phyloP scores from a whole-genome alignment of 2,888 invertebrate genomes.

The Odontomyia ornata region DNA sequence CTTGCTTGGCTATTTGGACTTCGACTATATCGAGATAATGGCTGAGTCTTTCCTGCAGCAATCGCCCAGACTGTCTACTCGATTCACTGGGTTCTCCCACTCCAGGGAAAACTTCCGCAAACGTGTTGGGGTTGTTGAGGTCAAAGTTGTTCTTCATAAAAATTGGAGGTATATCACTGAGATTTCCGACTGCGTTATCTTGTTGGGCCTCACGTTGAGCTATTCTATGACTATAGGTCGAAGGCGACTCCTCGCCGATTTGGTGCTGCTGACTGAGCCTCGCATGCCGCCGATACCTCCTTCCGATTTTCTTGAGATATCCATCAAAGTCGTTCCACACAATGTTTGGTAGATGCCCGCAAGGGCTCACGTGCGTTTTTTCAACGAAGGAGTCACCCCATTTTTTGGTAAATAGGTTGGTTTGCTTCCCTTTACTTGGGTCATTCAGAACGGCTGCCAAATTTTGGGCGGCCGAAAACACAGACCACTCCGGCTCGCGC shows the following conservation, averaged over 20 bases:
- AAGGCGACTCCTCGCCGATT: slow-evolving; percentile 16
- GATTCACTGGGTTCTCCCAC: slow-evolving; percentile 63
- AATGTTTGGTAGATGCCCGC: slow-evolving; percentile 84
- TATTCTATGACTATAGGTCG: slow-evolving; percentile 63
- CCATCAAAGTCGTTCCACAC: slow-evolving; percentile 84
- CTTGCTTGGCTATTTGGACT: slow-evolving; percentile 90
- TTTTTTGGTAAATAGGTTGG: slow-evolving; percentile 93
- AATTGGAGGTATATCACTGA: slow-evolving; percentile 82
- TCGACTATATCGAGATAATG: slow-evolving; percentile 96
- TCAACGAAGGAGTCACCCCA: slow-evolving; percentile 98
- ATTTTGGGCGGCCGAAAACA: slow-evolving; percentile 90
- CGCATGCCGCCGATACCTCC: slow-evolving; percentile 72
- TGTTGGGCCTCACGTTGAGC: slow-evolving; percentile 73
- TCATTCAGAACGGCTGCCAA: slow-evolving; percentile 95
- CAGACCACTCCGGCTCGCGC: slow-evolving; percentile 65
- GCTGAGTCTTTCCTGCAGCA: slow-evolving; percentile 89
- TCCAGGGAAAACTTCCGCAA: slow-evolving; percentile 84
- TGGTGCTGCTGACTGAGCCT: slow-evolving; percentile 59
- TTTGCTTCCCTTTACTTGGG: slow-evolving; percentile 89
- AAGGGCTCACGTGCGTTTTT: slow-evolving; percentile 77
- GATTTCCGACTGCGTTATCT: slow-evolving; percentile 62
- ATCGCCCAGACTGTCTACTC: slow-evolving; percentile 67
- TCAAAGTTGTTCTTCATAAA: slow-evolving; percentile 83
- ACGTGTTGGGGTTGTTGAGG: slow-evolving; percentile 81
- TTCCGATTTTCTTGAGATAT: slow-evolving; percentile 82